These are phyloP conservation scores for Microchrysa polita DNA, from an alignment of 2,888 invertebrate species.

Conservation along the genomic window DNA sequence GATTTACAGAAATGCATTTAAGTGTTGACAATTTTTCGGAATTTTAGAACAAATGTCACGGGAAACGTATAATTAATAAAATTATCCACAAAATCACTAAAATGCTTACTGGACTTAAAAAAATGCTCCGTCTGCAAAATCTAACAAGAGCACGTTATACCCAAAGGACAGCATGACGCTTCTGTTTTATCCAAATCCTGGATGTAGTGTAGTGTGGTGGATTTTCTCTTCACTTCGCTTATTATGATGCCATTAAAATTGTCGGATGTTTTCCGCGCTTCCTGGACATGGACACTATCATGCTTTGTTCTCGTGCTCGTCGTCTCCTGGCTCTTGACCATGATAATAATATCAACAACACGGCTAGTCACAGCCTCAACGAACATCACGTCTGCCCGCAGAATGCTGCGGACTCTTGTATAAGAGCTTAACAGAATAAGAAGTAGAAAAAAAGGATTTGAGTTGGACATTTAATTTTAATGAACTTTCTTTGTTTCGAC, in stretches of 20 bases:
- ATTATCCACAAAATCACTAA: too few relatives aligned
- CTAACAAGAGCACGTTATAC: too few relatives aligned
- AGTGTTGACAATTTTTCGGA: too few relatives aligned
- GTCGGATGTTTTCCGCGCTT: conserved; percentile 28
- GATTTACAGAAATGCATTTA: too few relatives aligned
- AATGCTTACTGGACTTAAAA: too few relatives aligned
- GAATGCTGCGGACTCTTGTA: neutral
- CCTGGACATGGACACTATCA: neutral
- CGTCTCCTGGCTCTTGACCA: neutral
- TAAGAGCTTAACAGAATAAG: conserved; percentile 3
- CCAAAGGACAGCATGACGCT: neutral
- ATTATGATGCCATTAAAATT: conserved; percentile 37
- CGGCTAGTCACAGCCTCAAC: too few relatives aligned
- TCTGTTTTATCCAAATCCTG: conserved; percentile 9
- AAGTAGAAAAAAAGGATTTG: conserved; percentile 6
- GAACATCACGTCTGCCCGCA: neutral
- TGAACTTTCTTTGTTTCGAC: conserved; percentile 43
- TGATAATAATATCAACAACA: neutral
- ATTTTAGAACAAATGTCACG: too few relatives aligned
- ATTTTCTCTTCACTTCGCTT: conserved; percentile 23
- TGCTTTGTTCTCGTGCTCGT: neutral
- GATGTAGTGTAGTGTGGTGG: neutral
- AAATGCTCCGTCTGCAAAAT: too few relatives aligned
- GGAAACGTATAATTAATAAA: too few relatives aligned
- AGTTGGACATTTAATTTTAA: conserved; percentile 40